phyloP scores from a whole-genome alignment of 2,113 vertebrate species.

The Myotis yumanensis region DNA sequence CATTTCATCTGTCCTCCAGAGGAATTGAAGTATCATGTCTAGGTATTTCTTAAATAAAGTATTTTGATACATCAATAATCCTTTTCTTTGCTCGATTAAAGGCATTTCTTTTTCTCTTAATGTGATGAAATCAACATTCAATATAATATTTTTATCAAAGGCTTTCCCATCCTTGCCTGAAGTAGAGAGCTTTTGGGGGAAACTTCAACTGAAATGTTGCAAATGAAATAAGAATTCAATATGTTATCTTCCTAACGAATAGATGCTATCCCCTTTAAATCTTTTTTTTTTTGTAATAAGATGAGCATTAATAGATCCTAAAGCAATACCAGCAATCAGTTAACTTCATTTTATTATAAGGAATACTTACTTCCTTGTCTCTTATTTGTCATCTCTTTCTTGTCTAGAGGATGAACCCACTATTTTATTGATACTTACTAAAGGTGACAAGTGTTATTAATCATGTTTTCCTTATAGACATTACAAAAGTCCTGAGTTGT shows the following conservation, averaged over 20 bases:
- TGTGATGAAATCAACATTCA: not conserved
- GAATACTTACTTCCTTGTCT: constrained; percentile 1
- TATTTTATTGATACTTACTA: constrained; percentile 16
- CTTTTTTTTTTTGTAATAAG: not conserved
- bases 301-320: constrained; percentile 20
- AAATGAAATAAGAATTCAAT: constrained; percentile 8
- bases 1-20: not conserved
- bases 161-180: not conserved
- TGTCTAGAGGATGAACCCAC: not conserved
- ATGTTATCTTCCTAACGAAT: not conserved
- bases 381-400: constrained; percentile 30
- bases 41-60: not conserved
- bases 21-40: not conserved
- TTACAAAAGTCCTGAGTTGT: not conserved
- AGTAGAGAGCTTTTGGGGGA: not conserved
- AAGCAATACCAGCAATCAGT: not conserved
- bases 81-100: not conserved
- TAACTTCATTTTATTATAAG: not conserved
- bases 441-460: not conserved
- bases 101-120: not conserved
- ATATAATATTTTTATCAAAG: not conserved
- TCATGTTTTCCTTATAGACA: constrained; percentile 27
- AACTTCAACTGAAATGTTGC: not conserved
- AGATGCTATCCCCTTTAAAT: not conserved
- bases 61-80: not conserved